Evolutionary conservation across 2,888 invertebrate species (phyloP).

Genomic region (Aspidiotus rigidus): DNA sequence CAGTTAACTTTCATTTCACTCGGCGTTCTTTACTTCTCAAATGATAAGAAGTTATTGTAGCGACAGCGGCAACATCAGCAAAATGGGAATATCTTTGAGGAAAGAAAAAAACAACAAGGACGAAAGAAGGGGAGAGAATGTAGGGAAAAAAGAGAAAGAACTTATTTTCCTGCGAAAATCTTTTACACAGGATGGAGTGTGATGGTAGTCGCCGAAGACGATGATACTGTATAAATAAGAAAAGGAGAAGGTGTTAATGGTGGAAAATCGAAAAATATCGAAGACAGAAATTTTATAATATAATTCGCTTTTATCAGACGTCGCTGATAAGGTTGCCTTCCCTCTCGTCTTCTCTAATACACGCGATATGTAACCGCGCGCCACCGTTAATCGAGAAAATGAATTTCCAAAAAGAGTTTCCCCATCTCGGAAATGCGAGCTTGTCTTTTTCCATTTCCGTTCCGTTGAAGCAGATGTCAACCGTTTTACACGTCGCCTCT

Average conservation of each 20-base stretch:
- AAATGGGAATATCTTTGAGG: too few species aligned
- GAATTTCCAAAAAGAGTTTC: conserved; percentile 31
- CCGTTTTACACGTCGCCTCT: conserved; percentile 16
- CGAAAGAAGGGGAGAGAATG: too few species aligned
- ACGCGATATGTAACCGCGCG: conserved; percentile 24
- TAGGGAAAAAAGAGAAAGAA: too few species aligned
- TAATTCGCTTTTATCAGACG: conserved; percentile 33
- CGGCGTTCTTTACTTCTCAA: too few species aligned
- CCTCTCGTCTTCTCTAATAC: conserved; percentile 27
- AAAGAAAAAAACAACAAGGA: too few species aligned
- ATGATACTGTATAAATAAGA: not conserved
- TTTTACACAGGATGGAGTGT: not conserved
- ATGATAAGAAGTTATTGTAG: conserved; percentile 26
- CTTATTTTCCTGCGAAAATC: not conserved
- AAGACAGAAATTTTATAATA: conserved; percentile 34
- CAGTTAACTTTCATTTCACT: conserved; percentile 21
- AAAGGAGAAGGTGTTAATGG: conserved; percentile 27
- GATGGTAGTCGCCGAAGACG: too few species aligned
- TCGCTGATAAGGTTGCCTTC: conserved; percentile 19
- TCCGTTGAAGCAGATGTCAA: conserved; percentile 34
- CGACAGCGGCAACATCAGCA: too few species aligned
- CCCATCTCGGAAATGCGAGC: conserved; percentile 30
- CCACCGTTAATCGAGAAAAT: conserved; percentile 30
- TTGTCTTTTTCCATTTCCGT: conserved; percentile 33
- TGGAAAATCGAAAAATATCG: conserved; percentile 33